Base-by-base conservation (phyloP, 1,140 invertebrate genomes). In the Cepaea nemoralis region DNA sequence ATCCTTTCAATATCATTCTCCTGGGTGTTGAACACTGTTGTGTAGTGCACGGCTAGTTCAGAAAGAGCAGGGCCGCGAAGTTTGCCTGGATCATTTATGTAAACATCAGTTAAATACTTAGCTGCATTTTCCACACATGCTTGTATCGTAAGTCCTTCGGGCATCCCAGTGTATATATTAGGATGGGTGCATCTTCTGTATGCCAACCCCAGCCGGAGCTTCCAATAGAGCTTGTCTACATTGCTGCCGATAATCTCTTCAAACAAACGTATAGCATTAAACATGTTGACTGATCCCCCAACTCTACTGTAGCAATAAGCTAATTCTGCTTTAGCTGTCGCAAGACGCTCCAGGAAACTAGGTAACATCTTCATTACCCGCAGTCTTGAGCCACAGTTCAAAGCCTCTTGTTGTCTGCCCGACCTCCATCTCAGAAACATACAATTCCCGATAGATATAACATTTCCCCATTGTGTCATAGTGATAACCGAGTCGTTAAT, bases 261-360 rank as follows among this genome's bases (percentile, higher is more conserved):
- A 42, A 39, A 73, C 24, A 73, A 1, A 16, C 45, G 22, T 39
- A 73, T 73, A 10, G 70, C 70, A 19, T 22, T 39, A 19, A 42
- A 35, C n/a, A 73, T 5, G 39, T 70, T 35, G 10, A 14, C 24
- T 33, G 69, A 10, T 35, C 69, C 69, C 5, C 69, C 69, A 27
- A 73, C 22, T 12, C 70, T 39, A 40, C 70, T 73, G 40, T 10
- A 45, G 37, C 10, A 40, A n/a, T 73, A 73, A 6, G 70, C 70
- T 24, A 73, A 40, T 45, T 73, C 70, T 27, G 70, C 70, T 24
- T 73, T 39, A 14, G 40, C 70, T 19, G 8, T n/a, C 16, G 40
- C 33, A 2, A 73, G 5, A 10, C 2, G 24, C 27, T 27, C 24
- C 22, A 35, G 6, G 24, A 10, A 33, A 69, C 24, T 33, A 10